A percentile compares a stretch with the other conserved stretches of the same genome.
phyloP scores from a whole-genome alignment of 2,888 invertebrate genomes.

The Agrotis ipsilon region DNA sequence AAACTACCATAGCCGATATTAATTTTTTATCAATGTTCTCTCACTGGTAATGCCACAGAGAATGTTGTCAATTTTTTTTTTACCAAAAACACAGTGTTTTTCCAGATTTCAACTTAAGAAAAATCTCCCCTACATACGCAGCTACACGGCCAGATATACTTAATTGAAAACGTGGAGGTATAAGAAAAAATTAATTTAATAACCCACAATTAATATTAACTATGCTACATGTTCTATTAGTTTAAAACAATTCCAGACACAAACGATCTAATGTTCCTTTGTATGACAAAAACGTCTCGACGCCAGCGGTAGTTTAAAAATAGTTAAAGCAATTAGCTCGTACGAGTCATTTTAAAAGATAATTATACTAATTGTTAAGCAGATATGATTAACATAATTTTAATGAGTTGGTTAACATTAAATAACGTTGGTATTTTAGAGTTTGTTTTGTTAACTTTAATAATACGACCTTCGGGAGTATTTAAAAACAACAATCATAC shows the following conservation, averaged over 20 bases:
- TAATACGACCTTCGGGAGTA: slow-evolving; percentile 1
- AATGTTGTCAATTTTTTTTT: neutral
- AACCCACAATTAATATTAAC: neutral
- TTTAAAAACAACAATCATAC: neutral
- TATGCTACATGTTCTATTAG: neutral
- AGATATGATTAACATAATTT: slow-evolving; percentile 50
- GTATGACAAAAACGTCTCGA: slow-evolving; percentile 37
- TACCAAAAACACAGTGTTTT: neutral
- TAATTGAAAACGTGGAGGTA: neutral
- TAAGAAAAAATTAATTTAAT: neutral
- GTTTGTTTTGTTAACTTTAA: slow-evolving; percentile 27
- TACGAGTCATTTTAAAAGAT: slow-evolving; percentile 35
- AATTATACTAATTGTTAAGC: slow-evolving; percentile 45
- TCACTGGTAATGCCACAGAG: too few relatives aligned
- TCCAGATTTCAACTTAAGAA: neutral
- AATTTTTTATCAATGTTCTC: too few relatives aligned
- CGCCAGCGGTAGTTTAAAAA: slow-evolving; percentile 24
- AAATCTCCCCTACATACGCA: neutral
- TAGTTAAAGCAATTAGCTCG: slow-evolving; percentile 44
- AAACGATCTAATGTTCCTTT: slow-evolving; percentile 21
- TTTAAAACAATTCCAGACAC: slow-evolving; percentile 27
- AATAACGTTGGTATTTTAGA: slow-evolving; percentile 22
- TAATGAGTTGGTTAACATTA: slow-evolving; percentile 34
- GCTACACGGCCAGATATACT: neutral
- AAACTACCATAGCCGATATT: too few relatives aligned